These are phyloP conservation scores for Channallabes apus DNA, from an alignment of 2,797 vertebrate species.

Conservation along the genomic window DNA sequence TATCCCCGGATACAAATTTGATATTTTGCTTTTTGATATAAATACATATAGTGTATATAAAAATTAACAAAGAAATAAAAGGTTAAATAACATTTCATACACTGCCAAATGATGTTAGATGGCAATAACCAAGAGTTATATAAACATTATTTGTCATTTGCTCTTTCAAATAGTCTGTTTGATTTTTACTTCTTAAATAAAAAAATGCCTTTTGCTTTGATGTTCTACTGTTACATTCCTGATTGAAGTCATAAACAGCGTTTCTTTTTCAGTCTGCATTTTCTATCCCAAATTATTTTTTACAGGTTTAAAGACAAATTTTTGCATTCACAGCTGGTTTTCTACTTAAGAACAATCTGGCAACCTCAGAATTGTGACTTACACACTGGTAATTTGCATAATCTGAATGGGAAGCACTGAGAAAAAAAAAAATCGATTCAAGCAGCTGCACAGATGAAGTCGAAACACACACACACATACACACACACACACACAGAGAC, in stretches of 20 bases:
- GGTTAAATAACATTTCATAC: not conserved
- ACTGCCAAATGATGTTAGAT: not conserved
- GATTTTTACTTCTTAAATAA: not conserved
- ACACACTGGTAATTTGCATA: not conserved
- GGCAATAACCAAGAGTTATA: not conserved
- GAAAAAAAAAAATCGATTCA: not conserved
- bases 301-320: not conserved
- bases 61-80: not conserved
- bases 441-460: not conserved
- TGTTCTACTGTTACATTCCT: not conserved
- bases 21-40: too few relatives aligned
- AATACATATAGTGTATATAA: not conserved
- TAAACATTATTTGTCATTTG: not conserved
- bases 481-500: not conserved
- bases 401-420: constrained; percentile 12
- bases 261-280: not conserved
- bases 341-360: not conserved
- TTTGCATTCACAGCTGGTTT: not conserved
- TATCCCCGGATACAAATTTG: not conserved
- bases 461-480: not conserved
- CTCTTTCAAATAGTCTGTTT: not conserved
- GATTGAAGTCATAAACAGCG: too few relatives aligned
- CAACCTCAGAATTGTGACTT: constrained; percentile 6
- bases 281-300: not conserved
- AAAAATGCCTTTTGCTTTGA: not conserved